A percentile compares a stretch with the other conserved stretches of the same genome.
Conservation (phyloP, 2,888 invertebrate genomes). For the Rhamphomyia laevipes region DNA sequence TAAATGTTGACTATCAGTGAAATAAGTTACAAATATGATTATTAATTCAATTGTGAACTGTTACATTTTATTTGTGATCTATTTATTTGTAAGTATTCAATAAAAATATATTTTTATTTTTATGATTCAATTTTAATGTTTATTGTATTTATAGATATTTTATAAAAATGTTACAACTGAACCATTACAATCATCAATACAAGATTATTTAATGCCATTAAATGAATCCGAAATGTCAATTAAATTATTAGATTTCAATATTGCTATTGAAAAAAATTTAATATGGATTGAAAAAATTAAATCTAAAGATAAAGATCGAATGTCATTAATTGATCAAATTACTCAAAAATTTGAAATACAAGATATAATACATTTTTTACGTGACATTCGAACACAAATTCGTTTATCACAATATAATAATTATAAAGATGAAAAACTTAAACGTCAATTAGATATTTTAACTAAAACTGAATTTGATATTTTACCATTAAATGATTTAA, state of each 20-base stretch:
- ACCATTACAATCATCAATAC: no score
- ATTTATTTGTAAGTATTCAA: no score
- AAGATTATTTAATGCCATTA: no score
- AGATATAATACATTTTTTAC: neutral
- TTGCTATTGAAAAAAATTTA: neutral
- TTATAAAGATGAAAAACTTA: neutral
- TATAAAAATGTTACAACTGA: no score
- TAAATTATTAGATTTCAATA: neutral
- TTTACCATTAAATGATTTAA: neutral
- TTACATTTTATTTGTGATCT: no score
- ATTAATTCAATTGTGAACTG: no score
- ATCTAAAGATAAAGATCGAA: neutral
- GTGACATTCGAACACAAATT: neutral
- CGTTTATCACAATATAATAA: neutral
- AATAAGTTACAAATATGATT: no score
- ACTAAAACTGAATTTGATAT: neutral
- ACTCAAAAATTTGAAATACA: neutral
- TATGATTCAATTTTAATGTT: no score
- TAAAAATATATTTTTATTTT: no score
- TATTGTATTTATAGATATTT: no score
- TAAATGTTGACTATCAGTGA: no score
- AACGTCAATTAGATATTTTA: neutral
- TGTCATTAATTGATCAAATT: neutral
- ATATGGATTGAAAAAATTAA: neutral
- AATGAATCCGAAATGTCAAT: neutral